Base-by-base conservation (phyloP, 2,888 invertebrate species). In the Papilio demoleus region DNA sequence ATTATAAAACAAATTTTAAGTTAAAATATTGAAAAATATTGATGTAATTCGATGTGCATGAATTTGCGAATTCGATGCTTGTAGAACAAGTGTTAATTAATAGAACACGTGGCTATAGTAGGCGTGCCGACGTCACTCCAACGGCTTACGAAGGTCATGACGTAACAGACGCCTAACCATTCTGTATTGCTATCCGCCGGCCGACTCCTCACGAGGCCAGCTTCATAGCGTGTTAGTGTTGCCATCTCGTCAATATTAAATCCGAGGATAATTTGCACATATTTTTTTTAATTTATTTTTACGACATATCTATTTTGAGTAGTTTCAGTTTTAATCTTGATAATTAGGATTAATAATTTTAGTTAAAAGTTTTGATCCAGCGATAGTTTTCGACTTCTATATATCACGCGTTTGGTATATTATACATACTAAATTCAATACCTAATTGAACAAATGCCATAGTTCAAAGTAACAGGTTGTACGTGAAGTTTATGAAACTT, bases 131-230 rank as follows among this genome's bases (percentile, higher is more conserved):
- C 89, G 89, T 90, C 89, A 89, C 82, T 77, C 78, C 80, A 78
- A 79, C 80, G 80, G 84, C 81, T 80, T 81, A 83, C 81, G 88
- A 89, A 90, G 91, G 90, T 86, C 89, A 86, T 88, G 89, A 88
- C 88, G 89, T 90, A 87, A 86, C 61, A 34, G 36, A 40, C 78
- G 81, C 85, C 84, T 86, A 84, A 84, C 85, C 84, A 87, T 85
- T 86, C 84, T 86, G 84, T 84, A 83, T 82, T 85, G 81, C 84
- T 85, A 87, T 86, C 84, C 82, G 82, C 85, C 84, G 87, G 81
- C 84, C 85, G 82, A 82, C 85, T 85, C 82, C 80, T 81, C 78
- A 76, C 88, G 85, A 89, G 87, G 88, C 84, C 87, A 80, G 81
- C 82, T 40, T 22, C 19, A 53, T 61, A 56, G 42, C 42, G 36